A percentile compares a stretch with the other conserved stretches of the same genome.
These are phyloP conservation scores for Enteromius viviparus DNA, from an alignment of 2,797 vertebrate species.

Conservation along the genomic window DNA sequence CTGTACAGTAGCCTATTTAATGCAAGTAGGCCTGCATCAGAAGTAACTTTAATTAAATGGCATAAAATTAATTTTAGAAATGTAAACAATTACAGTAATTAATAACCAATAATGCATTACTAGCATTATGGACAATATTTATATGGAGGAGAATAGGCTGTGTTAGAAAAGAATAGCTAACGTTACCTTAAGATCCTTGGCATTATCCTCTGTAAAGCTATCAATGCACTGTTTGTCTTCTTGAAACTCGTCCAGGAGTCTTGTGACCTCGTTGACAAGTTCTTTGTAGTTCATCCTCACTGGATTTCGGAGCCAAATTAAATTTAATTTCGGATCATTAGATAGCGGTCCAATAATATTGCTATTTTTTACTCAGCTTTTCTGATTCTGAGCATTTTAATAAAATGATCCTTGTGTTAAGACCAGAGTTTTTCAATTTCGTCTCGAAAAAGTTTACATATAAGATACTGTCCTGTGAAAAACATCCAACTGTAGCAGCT, in stretches of 20 bases:
- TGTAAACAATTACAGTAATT: not conserved
- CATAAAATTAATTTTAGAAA: not conserved
- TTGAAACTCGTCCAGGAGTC: slow-evolving; percentile 79
- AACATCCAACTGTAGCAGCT: not conserved
- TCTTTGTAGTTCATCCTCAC: slow-evolving; percentile 77
- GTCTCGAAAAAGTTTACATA: not conserved
- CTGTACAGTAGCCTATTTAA: not conserved
- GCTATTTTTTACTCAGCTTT: not conserved
- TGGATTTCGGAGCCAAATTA: slow-evolving; percentile 3
- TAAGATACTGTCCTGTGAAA: not conserved
- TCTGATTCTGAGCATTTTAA: not conserved
- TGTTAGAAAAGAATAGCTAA: slow-evolving; percentile 34
- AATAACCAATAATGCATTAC: not conserved
- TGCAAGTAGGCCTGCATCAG: not conserved
- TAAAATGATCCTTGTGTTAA: not conserved
- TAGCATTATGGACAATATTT: not conserved
- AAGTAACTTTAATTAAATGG: not conserved
- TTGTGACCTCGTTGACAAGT: slow-evolving; percentile 75
- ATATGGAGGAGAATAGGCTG: not conserved
- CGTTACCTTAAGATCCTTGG: slow-evolving; percentile 78
- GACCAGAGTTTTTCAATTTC: not conserved
- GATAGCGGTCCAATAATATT: not conserved
- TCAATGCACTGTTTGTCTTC: slow-evolving; percentile 77
- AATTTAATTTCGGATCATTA: not conserved
- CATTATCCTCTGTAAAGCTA: slow-evolving; percentile 77